phyloP scores from a whole-genome alignment of 2,888 invertebrate genomes.

The Fragum fragum region DNA sequence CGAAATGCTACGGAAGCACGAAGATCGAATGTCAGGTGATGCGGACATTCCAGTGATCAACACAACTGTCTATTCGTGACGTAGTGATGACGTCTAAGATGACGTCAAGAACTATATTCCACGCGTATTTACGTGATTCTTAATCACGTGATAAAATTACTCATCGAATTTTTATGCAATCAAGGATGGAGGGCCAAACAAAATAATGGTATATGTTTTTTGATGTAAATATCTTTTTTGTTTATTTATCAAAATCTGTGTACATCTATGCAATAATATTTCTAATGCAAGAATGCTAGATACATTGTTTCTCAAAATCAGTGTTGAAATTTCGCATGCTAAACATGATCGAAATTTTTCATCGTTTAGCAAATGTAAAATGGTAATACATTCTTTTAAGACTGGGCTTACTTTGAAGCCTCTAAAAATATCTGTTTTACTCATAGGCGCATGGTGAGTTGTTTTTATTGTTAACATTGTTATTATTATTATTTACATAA shows the following conservation, averaged over 20 bases:
- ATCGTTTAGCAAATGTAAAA: too few relatives aligned
- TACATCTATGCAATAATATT: background rate
- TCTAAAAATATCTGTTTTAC: too few relatives aligned
- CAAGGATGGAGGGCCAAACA: background rate
- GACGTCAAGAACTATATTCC: slow-evolving; percentile 1
- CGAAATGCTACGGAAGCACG: slow-evolving; percentile 63
- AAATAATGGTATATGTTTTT: background rate
- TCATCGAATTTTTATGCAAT: background rate
- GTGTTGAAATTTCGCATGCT: too few relatives aligned
- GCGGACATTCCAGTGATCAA: slow-evolving; percentile 12
- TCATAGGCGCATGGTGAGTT: too few relatives aligned
- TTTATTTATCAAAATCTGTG: background rate
- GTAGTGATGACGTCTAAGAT: background rate
- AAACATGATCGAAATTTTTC: too few relatives aligned
- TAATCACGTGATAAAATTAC: background rate
- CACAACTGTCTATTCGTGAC: slow-evolving; percentile 5
- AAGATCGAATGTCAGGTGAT: slow-evolving; percentile 51
- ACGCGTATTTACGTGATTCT: background rate
- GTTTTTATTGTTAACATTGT: too few relatives aligned
- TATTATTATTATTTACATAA: too few relatives aligned
- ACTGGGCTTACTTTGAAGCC: too few relatives aligned
- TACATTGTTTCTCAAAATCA: too few relatives aligned
- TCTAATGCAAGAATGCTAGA: background rate
- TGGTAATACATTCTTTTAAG: too few relatives aligned
- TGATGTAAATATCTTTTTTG: background rate